These are phyloP conservation scores for Elephas maximus DNA, from an alignment of 2,113 vertebrate species.

Conservation along the genomic window DNA sequence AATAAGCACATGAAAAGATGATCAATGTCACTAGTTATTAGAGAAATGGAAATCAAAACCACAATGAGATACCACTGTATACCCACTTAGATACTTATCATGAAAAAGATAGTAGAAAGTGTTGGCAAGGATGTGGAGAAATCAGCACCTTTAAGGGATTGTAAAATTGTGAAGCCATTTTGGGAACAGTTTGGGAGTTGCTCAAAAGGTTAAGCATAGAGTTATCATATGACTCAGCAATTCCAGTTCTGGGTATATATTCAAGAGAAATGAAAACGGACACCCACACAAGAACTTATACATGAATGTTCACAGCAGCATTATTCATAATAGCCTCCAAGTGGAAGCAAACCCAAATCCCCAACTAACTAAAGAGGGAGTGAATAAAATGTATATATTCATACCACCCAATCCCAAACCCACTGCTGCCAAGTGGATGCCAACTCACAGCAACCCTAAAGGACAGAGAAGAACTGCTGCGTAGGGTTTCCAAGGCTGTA, in stretches of 20 bases:
- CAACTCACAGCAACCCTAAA: background rate
- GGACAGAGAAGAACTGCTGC: background rate
- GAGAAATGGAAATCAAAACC: no score
- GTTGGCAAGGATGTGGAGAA: background rate
- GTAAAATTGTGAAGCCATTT: background rate
- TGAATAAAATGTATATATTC: no score
- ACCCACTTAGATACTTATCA: background rate
- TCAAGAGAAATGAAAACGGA: background rate
- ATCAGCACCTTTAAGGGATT: background rate
- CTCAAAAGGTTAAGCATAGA: no score
- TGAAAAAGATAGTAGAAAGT: background rate
- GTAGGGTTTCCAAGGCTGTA: background rate
- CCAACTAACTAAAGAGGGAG: background rate
- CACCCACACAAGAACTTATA: background rate
- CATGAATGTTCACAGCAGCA: no score
- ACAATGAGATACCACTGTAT: no score
- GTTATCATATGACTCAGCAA: background rate
- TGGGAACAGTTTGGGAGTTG: background rate
- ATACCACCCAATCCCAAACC: background rate
- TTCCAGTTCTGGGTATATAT: background rate
- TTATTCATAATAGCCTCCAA: background rate
- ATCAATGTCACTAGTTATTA: background rate
- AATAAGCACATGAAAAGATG: background rate
- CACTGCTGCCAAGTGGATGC: background rate
- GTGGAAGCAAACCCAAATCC: background rate